Evolutionary conservation across 1,140 invertebrate genomes (phyloP), one percentile per base, ranked within the genome.

Genomic region (Phenacoccus solenopsis): DNA sequence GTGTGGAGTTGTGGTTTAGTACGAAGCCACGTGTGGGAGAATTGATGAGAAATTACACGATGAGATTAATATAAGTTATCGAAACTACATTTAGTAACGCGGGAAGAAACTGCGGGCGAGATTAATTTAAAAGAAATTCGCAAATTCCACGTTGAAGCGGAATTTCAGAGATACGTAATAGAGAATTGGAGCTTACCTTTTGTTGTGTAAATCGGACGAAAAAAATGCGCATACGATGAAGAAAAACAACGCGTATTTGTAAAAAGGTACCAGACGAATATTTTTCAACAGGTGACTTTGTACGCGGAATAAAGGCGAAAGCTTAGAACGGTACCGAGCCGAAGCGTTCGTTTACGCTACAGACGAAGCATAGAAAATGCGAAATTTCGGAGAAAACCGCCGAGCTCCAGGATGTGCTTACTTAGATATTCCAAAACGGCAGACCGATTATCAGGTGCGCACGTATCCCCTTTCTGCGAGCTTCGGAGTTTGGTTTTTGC

Each of bases 401-500:
- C 25, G 59, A 64, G 59, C 59, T 64, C 59, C 59, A 64, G 59
- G 59, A 64, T 64, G 59, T 64, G 59, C 59, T 64, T 64, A 64
- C 59, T 64, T 64, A 64, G 59, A 64, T 64, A 64, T 27, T 64
- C 59, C 59, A 64, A 64, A 64, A 64, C 59, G 20, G 59, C 59
- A 64, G 59, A 64, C 59, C 59, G 59, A 64, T 64, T 64, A 64
- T 64, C 59, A 64, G 59, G 59, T 64, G 59, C 59, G 59, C 59
- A 64, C 59, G 56, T 59, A 59, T 64, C 21, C 59, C 59, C 59
- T 64, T 27, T 24, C 16, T 64, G 22, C 21, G 22, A 22, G 25
- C 22, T 64, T 64, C 59, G 59, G 22, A 64, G 59, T 64, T 25
- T 7, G 59, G 22, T 64, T 64, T 64, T 64, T 64, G 59, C 59